These are phyloP conservation scores for Prochilodus magdalenae DNA, from an alignment of 2,113 vertebrate species.

Conservation along the genomic window DNA sequence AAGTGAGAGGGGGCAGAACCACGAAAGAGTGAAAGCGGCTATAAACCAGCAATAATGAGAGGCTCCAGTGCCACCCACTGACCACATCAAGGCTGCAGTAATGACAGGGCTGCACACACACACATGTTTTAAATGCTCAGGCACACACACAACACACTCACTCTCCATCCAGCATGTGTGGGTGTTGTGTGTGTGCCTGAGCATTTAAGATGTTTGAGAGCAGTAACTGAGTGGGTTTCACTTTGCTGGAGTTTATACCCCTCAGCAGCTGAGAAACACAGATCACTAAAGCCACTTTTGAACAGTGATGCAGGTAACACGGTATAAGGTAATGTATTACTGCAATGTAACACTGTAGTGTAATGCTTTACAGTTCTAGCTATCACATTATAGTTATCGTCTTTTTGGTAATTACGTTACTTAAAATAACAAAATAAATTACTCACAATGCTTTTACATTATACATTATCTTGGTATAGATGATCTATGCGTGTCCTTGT, in stretches of 20 bases:
- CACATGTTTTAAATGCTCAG: constrained; percentile 52
- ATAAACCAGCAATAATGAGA: constrained; percentile 74
- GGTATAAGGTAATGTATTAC: too few relatives aligned
- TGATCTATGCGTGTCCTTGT: too few relatives aligned
- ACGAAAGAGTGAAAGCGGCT: constrained; percentile 74
- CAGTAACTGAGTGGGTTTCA: constrained; percentile 23
- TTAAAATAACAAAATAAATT: too few relatives aligned
- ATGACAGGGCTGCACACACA: constrained; percentile 72
- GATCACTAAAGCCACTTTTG: too few relatives aligned
- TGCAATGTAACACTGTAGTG: too few relatives aligned
- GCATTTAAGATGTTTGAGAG: not conserved
- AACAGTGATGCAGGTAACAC: too few relatives aligned
- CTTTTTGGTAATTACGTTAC: too few relatives aligned
- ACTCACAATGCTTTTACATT: too few relatives aligned
- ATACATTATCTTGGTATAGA: too few relatives aligned
- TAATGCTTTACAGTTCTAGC: too few relatives aligned
- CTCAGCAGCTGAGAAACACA: too few relatives aligned
- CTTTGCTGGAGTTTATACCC: not conserved
- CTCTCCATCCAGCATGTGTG: constrained; percentile 40
- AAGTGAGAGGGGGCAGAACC: constrained; percentile 33
- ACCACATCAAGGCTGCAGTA: constrained; percentile 77
- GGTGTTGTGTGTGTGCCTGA: constrained; percentile 17
- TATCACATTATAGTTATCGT: too few relatives aligned
- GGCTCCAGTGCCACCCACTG: constrained; percentile 72
- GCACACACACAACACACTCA: constrained; percentile 34